These are phyloP conservation scores for Trachelus stipa DNA, from an alignment of 2,888 invertebrate genomes.

Conservation along the genomic window DNA sequence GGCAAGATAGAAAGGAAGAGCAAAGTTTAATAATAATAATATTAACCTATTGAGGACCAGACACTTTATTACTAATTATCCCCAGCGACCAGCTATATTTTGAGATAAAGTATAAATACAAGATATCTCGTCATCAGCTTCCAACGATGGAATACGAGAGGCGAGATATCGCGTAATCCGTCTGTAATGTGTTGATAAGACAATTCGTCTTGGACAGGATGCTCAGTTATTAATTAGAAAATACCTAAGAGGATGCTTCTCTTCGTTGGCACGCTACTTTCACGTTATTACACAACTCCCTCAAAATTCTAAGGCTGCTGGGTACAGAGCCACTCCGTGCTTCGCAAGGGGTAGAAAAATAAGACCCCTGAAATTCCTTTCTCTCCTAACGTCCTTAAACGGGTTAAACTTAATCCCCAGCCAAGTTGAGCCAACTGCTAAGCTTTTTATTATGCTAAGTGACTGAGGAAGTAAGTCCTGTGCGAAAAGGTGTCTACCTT, in stretches of 20 bases:
- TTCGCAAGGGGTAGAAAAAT: slow-evolving; percentile 47
- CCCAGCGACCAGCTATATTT: no score
- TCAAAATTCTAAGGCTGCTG: background rate
- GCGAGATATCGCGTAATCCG: no score
- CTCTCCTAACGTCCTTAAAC: slow-evolving; percentile 44
- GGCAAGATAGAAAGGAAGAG: no score
- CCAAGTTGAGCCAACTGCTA: slow-evolving; percentile 51
- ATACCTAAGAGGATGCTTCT: slow-evolving; percentile 41
- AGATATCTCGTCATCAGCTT: no score
- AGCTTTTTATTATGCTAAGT: slow-evolving; percentile 49
- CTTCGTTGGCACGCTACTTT: background rate
- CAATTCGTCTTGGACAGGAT: slow-evolving; percentile 38
- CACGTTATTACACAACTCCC: background rate
- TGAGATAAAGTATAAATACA: no score
- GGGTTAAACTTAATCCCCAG: slow-evolving; percentile 51
- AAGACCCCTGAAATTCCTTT: slow-evolving; percentile 49
- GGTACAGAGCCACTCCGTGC: slow-evolving; percentile 22
- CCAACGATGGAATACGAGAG: no score
- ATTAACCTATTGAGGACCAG: slow-evolving; percentile 14
- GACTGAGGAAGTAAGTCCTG: background rate
- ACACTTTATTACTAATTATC: no score
- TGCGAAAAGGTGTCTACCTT: slow-evolving; percentile 1
- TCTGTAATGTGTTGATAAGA: slow-evolving; percentile 29
- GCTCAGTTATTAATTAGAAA: slow-evolving; percentile 50
- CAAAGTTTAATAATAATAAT: slow-evolving; percentile 37